Percentiles rank a stretch among this genome's conserved stretches.
phyloP scores from a whole-genome alignment of 2,888 invertebrate genomes.

The Theodoxus fluviatilis region DNA sequence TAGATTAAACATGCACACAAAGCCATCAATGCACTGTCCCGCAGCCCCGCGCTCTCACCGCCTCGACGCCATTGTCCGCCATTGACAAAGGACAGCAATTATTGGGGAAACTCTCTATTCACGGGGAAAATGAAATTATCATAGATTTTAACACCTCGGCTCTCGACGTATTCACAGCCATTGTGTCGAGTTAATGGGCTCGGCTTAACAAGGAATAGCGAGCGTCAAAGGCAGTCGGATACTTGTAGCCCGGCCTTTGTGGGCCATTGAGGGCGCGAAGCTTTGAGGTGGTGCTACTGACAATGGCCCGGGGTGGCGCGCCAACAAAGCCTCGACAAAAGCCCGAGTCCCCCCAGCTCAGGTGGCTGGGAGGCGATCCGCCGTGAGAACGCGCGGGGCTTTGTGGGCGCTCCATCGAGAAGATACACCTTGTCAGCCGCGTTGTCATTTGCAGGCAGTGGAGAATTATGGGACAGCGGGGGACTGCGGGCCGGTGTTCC shows the following conservation, averaged over 20 bases:
- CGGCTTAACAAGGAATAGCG: conserved; percentile 21
- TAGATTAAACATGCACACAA: not conserved
- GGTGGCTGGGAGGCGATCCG: too few species aligned
- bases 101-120: conserved; percentile 23
- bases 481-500: too few species aligned
- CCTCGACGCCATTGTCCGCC: conserved; percentile 17
- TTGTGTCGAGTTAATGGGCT: conserved; percentile 20
- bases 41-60: too few species aligned
- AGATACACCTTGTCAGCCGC: too few species aligned
- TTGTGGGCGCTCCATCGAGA: too few species aligned
- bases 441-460: too few species aligned
- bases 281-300: conserved; percentile 24
- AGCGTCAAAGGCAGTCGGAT: conserved; percentile 20
- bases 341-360: too few species aligned
- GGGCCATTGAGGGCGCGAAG: conserved; percentile 11
- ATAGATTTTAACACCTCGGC: conserved; percentile 29
- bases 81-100: conserved; percentile 25
- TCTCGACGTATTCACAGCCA: conserved; percentile 11
- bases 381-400: too few species aligned
- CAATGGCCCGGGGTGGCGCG: conserved; percentile 23
- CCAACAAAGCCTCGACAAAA: conserved; percentile 13
- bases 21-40: too few species aligned
- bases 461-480: too few species aligned
- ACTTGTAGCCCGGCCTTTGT: conserved; percentile 25
- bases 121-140: conserved; percentile 28